phyloP scores from a whole-genome alignment of 2,888 invertebrate genomes.

The Pherbina coryleti region DNA sequence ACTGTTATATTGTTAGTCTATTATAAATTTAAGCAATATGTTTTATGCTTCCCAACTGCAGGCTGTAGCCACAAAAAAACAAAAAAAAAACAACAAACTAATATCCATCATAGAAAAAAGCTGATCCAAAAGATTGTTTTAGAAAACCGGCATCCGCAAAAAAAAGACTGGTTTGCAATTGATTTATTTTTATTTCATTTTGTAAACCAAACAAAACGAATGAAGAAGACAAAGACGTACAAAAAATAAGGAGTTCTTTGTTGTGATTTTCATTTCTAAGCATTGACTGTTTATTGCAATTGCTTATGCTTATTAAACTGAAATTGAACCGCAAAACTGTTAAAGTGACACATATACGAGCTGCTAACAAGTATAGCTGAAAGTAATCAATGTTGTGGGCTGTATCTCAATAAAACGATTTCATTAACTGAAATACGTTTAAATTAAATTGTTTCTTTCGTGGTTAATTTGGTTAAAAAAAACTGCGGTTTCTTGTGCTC shows the following conservation, averaged over 20 bases:
- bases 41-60: background rate
- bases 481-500: background rate
- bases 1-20: slow-evolving; percentile 19
- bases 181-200: background rate
- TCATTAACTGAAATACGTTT: background rate
- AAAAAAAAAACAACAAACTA: background rate
- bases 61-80: background rate
- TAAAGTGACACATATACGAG: background rate
- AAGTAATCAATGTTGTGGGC: background rate
- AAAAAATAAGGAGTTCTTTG: background rate
- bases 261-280: background rate
- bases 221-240: background rate
- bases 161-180: background rate
- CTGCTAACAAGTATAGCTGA: background rate
- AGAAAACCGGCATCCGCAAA: slow-evolving; percentile 17
- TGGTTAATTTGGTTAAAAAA: background rate
- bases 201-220: background rate
- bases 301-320: background rate
- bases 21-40: background rate
- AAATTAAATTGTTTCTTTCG: background rate
- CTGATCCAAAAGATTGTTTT: background rate
- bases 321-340: background rate
- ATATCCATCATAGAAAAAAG: background rate
- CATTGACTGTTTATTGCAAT: background rate
- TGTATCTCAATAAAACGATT: background rate